phyloP scores from a whole-genome alignment of 2,797 vertebrate genomes.

The Pseudochirops corinnae region DNA sequence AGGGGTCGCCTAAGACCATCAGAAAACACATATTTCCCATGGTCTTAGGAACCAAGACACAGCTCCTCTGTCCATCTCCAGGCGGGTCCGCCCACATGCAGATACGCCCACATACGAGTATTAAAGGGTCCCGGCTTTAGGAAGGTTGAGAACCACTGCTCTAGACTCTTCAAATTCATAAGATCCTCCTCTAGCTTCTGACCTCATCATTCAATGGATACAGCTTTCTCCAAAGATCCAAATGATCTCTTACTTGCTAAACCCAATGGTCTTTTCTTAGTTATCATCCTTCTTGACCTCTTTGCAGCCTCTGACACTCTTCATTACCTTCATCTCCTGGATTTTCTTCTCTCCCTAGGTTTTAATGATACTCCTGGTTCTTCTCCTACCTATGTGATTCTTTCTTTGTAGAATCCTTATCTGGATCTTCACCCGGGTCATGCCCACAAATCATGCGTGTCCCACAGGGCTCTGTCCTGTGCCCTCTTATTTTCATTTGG shows the following conservation, averaged over 20 bases:
- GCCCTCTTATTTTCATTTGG: neutral
- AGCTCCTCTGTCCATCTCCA: too few species aligned
- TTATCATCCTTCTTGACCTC: neutral
- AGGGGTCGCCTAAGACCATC: too few species aligned
- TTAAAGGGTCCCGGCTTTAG: too few species aligned
- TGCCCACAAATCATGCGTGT: neutral
- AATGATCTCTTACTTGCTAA: neutral
- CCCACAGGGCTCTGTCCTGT: neutral
- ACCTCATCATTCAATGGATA: neutral
- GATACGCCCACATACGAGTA: too few species aligned
- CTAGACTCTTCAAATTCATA: neutral
- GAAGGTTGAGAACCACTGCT: neutral
- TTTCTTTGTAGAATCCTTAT: neutral
- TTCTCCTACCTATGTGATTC: neutral
- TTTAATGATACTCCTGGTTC: neutral
- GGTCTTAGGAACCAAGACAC: too few species aligned
- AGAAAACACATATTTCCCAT: too few species aligned
- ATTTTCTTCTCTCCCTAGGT: neutral
- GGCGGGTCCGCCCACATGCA: too few species aligned
- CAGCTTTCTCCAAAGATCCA: neutral
- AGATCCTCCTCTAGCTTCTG: neutral
- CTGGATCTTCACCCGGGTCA: neutral
- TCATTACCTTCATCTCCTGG: neutral
- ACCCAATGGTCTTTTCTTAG: neutral
- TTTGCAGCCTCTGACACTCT: neutral